These are phyloP conservation scores for Poecilia velifera DNA, from an alignment of 2,797 vertebrate genomes.

Conservation along the genomic window DNA sequence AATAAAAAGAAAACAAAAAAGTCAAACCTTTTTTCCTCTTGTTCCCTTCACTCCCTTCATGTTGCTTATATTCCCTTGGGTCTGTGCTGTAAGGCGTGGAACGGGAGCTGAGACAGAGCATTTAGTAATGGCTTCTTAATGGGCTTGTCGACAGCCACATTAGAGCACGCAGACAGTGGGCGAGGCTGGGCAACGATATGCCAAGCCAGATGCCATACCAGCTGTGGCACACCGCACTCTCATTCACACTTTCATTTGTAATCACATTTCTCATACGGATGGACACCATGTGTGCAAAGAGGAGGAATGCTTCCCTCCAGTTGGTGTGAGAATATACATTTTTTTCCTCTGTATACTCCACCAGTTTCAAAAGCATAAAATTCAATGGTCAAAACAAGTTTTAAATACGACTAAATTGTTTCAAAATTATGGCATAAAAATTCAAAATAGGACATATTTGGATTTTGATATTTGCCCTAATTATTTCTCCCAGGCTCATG, in stretches of 20 bases:
- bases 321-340: conserved; percentile 23
- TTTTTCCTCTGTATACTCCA: conserved; percentile 16
- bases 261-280: conserved; percentile 84
- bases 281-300: conserved; percentile 67
- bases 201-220: conserved; percentile 84
- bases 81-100: conserved; percentile 73
- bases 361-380: background rate
- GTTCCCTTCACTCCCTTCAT: conserved; percentile 26
- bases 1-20: background rate
- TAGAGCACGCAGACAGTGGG: conserved; percentile 78
- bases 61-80: conserved; percentile 70
- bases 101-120: conserved; percentile 80
- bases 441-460: background rate
- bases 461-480: background rate
- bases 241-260: conserved; percentile 79
- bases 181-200: conserved; percentile 79
- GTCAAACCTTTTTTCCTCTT: conserved; percentile 12
- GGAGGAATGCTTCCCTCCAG: conserved; percentile 47
- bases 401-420: conserved; percentile 2
- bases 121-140: conserved; percentile 86
- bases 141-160: conserved; percentile 84
- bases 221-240: conserved; percentile 77
- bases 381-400: background rate
- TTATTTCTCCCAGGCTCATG: background rate
- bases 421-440: background rate